Evolutionary conservation across 1,140 invertebrate species (phyloP).

Genomic region (Drosophila nikananu): DNA sequence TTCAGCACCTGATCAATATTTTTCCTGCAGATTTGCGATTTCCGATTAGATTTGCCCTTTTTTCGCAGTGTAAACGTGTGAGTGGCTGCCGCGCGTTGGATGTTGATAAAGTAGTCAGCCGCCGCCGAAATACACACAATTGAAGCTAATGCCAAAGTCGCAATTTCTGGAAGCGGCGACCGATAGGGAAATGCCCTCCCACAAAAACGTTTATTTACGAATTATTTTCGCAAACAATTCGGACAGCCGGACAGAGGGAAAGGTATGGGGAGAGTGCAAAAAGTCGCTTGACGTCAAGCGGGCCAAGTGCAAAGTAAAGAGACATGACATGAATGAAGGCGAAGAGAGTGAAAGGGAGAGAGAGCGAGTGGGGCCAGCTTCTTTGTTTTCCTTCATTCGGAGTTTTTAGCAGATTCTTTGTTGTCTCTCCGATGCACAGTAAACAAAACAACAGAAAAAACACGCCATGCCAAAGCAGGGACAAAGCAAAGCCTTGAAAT

Average conservation of each 20-base stretch:
- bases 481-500: conserved; percentile 76
- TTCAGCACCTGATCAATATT: conserved; percentile 3
- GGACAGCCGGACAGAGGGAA: conserved; percentile 9
- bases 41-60: not conserved
- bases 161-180: conserved; percentile 71
- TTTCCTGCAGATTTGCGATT: conserved; percentile 5
- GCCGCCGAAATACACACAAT: conserved; percentile 50
- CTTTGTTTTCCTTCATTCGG: conserved; percentile 50
- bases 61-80: conserved; percentile 22
- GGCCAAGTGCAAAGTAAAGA: conserved; percentile 66
- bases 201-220: conserved; percentile 60
- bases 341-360: not conserved
- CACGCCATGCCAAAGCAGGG: conserved; percentile 25
- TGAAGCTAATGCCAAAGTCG: conserved; percentile 70
- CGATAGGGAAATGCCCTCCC: conserved; percentile 73
- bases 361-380: conserved; percentile 17
- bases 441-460: conserved; percentile 60
- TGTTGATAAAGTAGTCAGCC: conserved; percentile 54
- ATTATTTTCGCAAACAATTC: conserved; percentile 58
- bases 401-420: conserved; percentile 67
- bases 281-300: conserved; percentile 67
- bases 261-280: conserved; percentile 12
- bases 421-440: conserved; percentile 52
- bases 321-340: conserved; percentile 52
- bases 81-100: conserved; percentile 29